phyloP scores from a whole-genome alignment of 2,113 vertebrate genomes.

The Chitala chitala region DNA sequence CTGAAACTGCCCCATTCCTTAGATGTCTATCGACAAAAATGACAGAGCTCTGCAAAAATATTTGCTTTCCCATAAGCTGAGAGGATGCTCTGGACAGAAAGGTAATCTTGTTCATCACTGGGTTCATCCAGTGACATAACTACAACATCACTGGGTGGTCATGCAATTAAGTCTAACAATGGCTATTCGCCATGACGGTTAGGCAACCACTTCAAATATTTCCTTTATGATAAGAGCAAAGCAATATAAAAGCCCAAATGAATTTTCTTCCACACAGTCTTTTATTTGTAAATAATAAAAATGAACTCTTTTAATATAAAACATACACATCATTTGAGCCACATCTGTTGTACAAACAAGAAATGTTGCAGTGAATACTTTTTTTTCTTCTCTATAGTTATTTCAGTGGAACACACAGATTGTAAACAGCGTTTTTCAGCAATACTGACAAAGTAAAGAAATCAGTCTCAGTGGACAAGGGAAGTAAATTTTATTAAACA shows the following conservation, averaged over 20 bases:
- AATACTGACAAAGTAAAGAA: slow-evolving; percentile 62
- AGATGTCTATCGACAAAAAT: slow-evolving; percentile 8
- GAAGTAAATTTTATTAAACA: slow-evolving; percentile 87
- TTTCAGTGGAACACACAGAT: slow-evolving; percentile 65
- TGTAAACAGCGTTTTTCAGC: slow-evolving; percentile 67
- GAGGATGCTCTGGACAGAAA: slow-evolving; percentile 15
- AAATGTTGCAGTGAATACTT: slow-evolving; percentile 66
- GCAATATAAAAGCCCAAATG: slow-evolving; percentile 4
- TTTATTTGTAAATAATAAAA: slow-evolving; percentile 80
- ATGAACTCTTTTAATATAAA: slow-evolving; percentile 68
- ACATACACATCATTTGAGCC: slow-evolving; percentile 75
- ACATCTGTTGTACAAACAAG: slow-evolving; percentile 73
- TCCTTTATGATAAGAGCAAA: not conserved
- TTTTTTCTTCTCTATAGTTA: slow-evolving; percentile 45
- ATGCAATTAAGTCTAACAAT: not conserved
- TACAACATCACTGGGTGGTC: not conserved
- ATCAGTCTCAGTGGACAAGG: slow-evolving; percentile 73
- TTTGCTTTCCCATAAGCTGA: slow-evolving; percentile 38
- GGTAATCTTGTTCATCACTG: not conserved
- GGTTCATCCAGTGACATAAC: not conserved
- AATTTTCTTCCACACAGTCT: slow-evolving; percentile 68
- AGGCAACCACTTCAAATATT: not conserved
- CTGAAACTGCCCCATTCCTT: slow-evolving; percentile 11
- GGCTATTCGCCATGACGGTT: not conserved
- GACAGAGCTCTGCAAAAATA: slow-evolving; percentile 36